Evolutionary conservation across 2,113 vertebrate genomes (phyloP).

Genomic region (Phaethornis superciliosus): DNA sequence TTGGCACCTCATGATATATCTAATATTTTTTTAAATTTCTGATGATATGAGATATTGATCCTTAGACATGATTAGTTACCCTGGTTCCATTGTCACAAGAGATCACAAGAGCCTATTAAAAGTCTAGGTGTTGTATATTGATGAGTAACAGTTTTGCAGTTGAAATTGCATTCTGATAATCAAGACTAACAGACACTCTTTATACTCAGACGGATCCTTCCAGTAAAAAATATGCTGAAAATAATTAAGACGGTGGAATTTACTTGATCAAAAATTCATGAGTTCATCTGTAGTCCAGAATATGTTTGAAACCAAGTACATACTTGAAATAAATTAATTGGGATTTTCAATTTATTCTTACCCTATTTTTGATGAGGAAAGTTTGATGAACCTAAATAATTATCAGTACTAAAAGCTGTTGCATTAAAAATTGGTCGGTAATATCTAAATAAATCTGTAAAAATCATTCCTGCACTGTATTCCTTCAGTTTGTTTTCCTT

Average conservation of each 20-base stretch:
- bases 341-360: neutral
- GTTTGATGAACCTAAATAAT: neutral
- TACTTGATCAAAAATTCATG: constrained; percentile 13
- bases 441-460: neutral
- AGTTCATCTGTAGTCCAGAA: neutral
- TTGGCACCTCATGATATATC: neutral
- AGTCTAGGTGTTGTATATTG: neutral
- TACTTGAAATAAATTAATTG: neutral
- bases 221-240: constrained; percentile 2
- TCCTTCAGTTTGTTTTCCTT: neutral
- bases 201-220: neutral
- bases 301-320: neutral
- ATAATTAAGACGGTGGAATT: neutral
- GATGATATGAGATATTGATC: neutral
- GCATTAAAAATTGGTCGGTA: neutral
- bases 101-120: neutral
- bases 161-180: neutral
- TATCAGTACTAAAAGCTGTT: neutral
- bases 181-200: neutral
- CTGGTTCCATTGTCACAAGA: neutral
- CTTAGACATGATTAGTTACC: neutral
- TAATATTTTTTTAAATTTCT: neutral
- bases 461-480: neutral
- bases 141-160: neutral
- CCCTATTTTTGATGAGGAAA: neutral